Conservation (phyloP, 2,113 vertebrate species). For the Miniopterus natalensis region DNA sequence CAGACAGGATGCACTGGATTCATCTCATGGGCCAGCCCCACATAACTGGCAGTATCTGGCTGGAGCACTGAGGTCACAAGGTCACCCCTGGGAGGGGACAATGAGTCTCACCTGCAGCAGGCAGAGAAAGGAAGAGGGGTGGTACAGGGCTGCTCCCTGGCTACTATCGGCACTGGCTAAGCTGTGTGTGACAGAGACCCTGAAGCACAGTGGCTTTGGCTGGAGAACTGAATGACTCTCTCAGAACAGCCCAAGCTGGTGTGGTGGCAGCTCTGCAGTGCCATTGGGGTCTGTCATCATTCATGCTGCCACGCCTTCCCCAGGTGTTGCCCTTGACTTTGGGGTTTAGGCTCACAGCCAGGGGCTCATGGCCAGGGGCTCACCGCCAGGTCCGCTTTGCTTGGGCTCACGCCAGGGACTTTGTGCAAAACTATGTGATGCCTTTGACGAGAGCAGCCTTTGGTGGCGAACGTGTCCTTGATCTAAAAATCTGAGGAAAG, state of each 20-base stretch:
- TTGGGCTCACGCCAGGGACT: no score
- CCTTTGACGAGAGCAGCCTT: neutral
- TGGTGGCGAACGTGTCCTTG: neutral
- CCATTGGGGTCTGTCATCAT: fast-evolving
- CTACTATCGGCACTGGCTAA: neutral
- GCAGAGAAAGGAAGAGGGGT: neutral
- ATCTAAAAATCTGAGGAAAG: neutral
- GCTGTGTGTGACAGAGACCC: neutral
- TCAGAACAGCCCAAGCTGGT: neutral
- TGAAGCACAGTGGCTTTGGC: neutral
- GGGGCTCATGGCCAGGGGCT: neutral
- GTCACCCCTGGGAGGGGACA: no score
- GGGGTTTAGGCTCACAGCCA: neutral
- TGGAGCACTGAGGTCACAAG: neutral
- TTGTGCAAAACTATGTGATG: neutral
- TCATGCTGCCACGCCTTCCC: neutral
- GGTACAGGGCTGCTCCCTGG: neutral
- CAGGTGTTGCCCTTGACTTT: fast-evolving
- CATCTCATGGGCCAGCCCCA: neutral
- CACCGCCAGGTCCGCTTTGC: neutral
- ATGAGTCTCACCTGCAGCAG: neutral
- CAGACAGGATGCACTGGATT: neutral
- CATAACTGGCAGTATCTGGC: neutral
- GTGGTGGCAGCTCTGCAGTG: neutral
- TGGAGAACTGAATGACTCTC: neutral